Percentiles rank a stretch among this genome's conserved stretches.
Evolutionary conservation across 2,797 vertebrate genomes (phyloP).

Genomic region (Eremophila alpestris): DNA sequence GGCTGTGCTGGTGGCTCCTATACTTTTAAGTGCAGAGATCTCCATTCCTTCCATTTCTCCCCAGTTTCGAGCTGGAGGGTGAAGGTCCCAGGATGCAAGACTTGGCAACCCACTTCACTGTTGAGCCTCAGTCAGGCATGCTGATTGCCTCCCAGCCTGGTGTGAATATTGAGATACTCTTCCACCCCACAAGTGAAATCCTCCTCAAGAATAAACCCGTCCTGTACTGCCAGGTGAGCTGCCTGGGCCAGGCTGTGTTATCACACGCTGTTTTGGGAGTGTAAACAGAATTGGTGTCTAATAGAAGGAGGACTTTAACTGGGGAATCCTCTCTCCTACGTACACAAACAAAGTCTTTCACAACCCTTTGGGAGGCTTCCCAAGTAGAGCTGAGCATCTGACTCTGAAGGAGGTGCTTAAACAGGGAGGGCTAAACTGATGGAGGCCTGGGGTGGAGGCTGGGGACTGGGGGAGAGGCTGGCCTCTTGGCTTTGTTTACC

Average conservation of each 20-base stretch:
- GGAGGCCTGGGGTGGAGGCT: background rate
- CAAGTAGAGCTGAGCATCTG: background rate
- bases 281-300: background rate
- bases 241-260: background rate
- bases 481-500: background rate
- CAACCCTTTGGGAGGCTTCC: background rate
- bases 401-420: background rate
- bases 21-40: background rate
- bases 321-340: background rate
- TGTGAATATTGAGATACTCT: slow-evolving; percentile 77
- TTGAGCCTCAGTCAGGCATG: slow-evolving; percentile 79
- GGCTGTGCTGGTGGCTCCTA: background rate
- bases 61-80: slow-evolving; percentile 81
- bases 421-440: background rate
- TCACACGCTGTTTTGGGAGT: background rate
- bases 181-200: slow-evolving; percentile 32
- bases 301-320: background rate
- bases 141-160: slow-evolving; percentile 73
- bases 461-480: background rate
- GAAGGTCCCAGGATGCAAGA: slow-evolving; percentile 41
- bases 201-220: slow-evolving; percentile 70
- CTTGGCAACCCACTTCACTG: slow-evolving; percentile 77
- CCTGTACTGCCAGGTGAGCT: slow-evolving; percentile 84
- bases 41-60: background rate
- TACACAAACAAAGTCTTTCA: background rate